Conservation (phyloP, 2,888 invertebrate species). For the Clanis bilineata region DNA sequence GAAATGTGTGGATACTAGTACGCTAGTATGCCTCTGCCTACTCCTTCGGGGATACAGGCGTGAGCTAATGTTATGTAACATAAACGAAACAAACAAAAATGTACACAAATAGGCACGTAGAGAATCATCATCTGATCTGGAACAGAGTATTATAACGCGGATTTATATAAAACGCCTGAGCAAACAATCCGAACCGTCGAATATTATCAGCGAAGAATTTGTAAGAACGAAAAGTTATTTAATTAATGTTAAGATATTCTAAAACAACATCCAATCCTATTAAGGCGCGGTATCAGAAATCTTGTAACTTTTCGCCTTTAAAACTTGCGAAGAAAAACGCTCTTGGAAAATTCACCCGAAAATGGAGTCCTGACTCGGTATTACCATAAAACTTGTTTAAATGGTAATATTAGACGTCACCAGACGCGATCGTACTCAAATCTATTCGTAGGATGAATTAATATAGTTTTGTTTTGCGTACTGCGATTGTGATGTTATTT, state of each 20-base stretch:
- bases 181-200: conserved; percentile 33
- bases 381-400: conserved; percentile 83
- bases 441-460: conserved; percentile 44
- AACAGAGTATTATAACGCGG: no score
- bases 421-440: conserved; percentile 57
- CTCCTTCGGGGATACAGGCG: no score
- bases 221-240: conserved; percentile 49
- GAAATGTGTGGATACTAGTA: no score
- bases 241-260: conserved; percentile 68
- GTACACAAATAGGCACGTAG: conserved; percentile 14
- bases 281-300: conserved; percentile 66
- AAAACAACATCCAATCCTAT: conserved; percentile 69
- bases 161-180: conserved; percentile 25
- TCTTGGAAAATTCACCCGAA: conserved; percentile 69
- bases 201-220: conserved; percentile 47
- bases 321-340: conserved; percentile 68
- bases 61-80: no score
- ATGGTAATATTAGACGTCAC: conserved; percentile 81
- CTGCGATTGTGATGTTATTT: neutral
- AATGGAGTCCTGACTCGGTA: conserved; percentile 70
- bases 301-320: conserved; percentile 72
- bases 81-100: conserved; percentile 13
- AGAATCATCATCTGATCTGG: conserved; percentile 5
- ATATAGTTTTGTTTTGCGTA: neutral
- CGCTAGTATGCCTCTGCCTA: no score